phyloP scores from a whole-genome alignment of 2,888 invertebrate genomes.

The Augochlorella aurata region DNA sequence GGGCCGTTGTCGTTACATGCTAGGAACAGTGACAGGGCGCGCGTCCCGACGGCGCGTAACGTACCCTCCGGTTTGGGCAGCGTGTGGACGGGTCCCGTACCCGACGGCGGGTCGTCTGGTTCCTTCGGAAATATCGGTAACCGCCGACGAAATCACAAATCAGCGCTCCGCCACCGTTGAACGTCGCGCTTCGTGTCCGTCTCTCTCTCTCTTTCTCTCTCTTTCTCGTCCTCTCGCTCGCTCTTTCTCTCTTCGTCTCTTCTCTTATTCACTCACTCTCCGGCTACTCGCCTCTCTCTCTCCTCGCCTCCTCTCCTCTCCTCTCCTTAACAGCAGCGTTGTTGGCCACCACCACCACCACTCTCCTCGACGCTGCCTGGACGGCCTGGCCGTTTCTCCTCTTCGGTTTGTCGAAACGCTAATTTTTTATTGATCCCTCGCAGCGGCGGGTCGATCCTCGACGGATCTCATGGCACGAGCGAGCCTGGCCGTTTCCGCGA shows the following conservation, averaged over 20 bases:
- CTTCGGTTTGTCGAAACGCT: slow-evolving; percentile 10
- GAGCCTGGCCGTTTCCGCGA: background rate
- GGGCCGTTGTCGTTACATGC: slow-evolving; percentile 27
- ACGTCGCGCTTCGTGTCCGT: slow-evolving; percentile 63
- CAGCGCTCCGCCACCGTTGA: slow-evolving; percentile 68
- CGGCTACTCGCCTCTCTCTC: slow-evolving; percentile 1
- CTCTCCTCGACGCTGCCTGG: slow-evolving; percentile 12
- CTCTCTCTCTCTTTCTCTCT: slow-evolving; percentile 9
- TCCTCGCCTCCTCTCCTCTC: background rate
- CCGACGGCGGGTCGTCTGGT: slow-evolving; percentile 34
- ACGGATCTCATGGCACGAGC: slow-evolving; percentile 3
- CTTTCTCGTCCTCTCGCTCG: slow-evolving; percentile 17
- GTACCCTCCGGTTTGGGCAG: slow-evolving; percentile 14
- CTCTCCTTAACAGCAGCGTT: background rate
- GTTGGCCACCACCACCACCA: background rate
- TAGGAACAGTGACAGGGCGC: slow-evolving; percentile 15
- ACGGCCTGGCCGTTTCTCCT: slow-evolving; percentile 30
- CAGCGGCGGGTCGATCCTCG: background rate
- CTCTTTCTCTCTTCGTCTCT: background rate
- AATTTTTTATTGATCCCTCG: slow-evolving; percentile 13
- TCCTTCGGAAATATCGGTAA: slow-evolving; percentile 42
- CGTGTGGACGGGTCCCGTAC: slow-evolving; percentile 15
- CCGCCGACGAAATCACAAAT: slow-evolving; percentile 68
- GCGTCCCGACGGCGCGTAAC: slow-evolving; percentile 30
- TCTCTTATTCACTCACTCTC: background rate